These are phyloP conservation scores for Cepaea hortensis DNA, from an alignment of 2,888 invertebrate genomes.

Conservation along the genomic window DNA sequence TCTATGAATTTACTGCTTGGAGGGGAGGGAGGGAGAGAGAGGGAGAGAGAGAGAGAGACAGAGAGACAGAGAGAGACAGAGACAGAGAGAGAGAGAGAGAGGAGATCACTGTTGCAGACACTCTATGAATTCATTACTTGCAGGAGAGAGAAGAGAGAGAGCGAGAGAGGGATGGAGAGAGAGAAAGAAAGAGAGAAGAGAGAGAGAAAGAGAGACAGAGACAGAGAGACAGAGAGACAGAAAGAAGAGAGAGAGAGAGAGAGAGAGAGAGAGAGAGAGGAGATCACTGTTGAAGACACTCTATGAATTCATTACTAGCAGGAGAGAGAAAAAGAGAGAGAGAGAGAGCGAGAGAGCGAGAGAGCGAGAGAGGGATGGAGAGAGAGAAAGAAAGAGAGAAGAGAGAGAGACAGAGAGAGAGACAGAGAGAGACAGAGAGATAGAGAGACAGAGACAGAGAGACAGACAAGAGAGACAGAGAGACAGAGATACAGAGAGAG, in stretches of 20 bases:
- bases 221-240: too few relatives aligned
- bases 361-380: neutral
- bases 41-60: neutral
- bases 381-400: neutral
- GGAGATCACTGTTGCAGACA: neutral
- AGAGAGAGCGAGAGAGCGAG: too few relatives aligned
- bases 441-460: too few relatives aligned
- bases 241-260: too few relatives aligned
- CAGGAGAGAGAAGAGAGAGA: neutral
- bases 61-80: constrained; percentile 27
- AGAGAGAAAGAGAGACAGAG: too few relatives aligned
- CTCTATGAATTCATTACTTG: neutral
- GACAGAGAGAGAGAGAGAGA: constrained; percentile 37
- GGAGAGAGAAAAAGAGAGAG: neutral
- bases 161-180: too few relatives aligned
- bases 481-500: too few relatives aligned
- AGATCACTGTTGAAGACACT: neutral
- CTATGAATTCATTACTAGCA: neutral
- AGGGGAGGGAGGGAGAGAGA: neutral
- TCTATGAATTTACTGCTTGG: neutral
- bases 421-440: neutral
- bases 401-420: neutral
- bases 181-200: too few relatives aligned
- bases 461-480: too few relatives aligned
- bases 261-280: too few relatives aligned